Base-by-base conservation (phyloP, 2,888 invertebrate species). In the Harpalus rubripes region DNA sequence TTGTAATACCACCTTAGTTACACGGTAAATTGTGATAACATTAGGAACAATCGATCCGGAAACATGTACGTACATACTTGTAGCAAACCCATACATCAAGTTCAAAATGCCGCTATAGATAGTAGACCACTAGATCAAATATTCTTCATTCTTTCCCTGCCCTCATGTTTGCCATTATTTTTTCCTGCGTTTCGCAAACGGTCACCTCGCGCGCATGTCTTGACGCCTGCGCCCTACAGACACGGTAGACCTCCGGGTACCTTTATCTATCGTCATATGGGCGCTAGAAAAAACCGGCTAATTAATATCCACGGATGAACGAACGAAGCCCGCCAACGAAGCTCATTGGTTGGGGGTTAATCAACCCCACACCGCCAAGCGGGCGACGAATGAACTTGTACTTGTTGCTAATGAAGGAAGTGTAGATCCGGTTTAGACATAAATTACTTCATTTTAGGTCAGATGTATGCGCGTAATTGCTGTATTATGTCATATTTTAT, bases 221-320 rank as follows among this genome's bases (percentile, higher is more conserved):
- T 12, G 7, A 44, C 72, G 44, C 18, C 74, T 74, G 26, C 16
- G 61, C 16, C 12, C 18, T 15, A 32, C 32, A 32, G 59, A 59
- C 61, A 61, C 22, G 41, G 8, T 8, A 32, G 44, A 52, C 26
- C 83, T 83, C 63, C 41, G 83, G 83, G 83, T 83, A 83, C 83
- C 83, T 83, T 83, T 76, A 83, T 83, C 74, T 76, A 41, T 76
- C 59, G 39, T 83, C 26, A 83, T 83, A 83, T 83, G 83, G 83
- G 83, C 65, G 82, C 82, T 58, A 82, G 81, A 81, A 81, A 81
- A 82, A 82, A 18, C 72, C 58, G 58, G 56, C 72, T 82, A 52
- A 82, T 82, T 82, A 82, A 81, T 81, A 16, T 74, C 18, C 74
- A 16, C 18, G 72, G 72, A 41, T 72, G 72, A 72, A 41, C 41